Evolutionary conservation across 2,797 vertebrate species (phyloP), one percentile per base, ranked within the genome.

Genomic region (Phrynocephalus forsythii): DNA sequence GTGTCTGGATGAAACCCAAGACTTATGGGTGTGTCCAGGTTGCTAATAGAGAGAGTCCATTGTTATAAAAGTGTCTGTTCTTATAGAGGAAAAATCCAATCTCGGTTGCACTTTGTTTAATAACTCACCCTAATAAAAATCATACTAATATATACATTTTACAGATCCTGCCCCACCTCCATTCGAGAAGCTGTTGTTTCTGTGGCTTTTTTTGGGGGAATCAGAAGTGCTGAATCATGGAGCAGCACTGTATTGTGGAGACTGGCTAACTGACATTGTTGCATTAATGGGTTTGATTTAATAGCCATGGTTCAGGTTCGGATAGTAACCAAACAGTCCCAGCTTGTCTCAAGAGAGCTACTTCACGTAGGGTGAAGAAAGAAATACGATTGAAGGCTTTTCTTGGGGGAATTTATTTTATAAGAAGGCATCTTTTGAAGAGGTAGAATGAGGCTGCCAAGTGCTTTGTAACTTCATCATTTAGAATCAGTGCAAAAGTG

Each of bases 181-280:
- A 68, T 28, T 93, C 85, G 30, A 92, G 0, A 0, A 85, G 89
- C 88, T 56, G 77, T 4, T 69, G 60, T 30, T 30, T 56, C 60
- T 76, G 10, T 44, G 52, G 52, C 13, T 56, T 68, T 60, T 24
- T 38, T 9, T 33, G 1, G 33, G 33, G 33, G 33, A 33, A 80
- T 89, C 44, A 86, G 92, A 78, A 91, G 20, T 93, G 92, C 92
- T 93, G 92, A 95, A 86, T 94, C 91, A 94, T 82, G 75, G 85
- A 52, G 66, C 79, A 89, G 67, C 72, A 84, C 92, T 91, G 88
- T 76, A 84, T 93, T 91, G 88, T 88, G 50, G 80, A 87, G 79
- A 63, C 68, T 92, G 79, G n/a, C 71, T 92, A 78, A 30, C 73
- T 90, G 78, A 38, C 44, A 33, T 76, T 86, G 89, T 94, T 92